Evolutionary conservation across 2,113 vertebrate species (phyloP), one percentile per base, ranked within the genome.

Genomic region (Peromyscus californicus): DNA sequence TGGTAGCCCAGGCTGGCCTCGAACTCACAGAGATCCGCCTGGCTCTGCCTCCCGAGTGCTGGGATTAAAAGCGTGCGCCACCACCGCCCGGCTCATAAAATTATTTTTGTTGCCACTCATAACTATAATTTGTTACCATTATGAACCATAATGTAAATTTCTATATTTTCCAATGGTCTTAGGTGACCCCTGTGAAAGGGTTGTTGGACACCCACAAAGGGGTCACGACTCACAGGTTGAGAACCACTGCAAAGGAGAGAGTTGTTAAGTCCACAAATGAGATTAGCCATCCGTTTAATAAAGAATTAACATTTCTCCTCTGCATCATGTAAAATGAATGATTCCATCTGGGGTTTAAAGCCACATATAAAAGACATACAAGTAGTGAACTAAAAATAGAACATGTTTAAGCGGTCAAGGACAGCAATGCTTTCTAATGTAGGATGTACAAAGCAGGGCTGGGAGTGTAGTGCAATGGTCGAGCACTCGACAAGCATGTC

Each of bases 371-470:
- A 79, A 33, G 59, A 48, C n/a, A 89, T n/a, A 33, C 29, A 78
- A n/a, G 19, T 26, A 78, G 42, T 51, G 84, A 85, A 42, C 61
- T 42, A 57, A 91, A 90, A 96, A 74, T 21, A 94, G 45, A 82
- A 33, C 16, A 17, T 78, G 39, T 86, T 54, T 74, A 9, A 78
- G 9, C 57, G 9, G 67, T 70, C 24, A 88, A 24, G 67, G 69
- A 84, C 48, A 51, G 13, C 29, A 78, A 51, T 93, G 54, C 39
- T 88, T 91, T 82, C 57, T 87, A 19, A 88, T 39, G 19, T 51
- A 70, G 89, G 16, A 96, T 89, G 69, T 21, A 42, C 59, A 70
- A 88, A 59, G 19, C 24, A 59, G 75, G 80, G 13, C 3, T 31
- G 82, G 61, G 0, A 29, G n/a, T 1, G 16, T 29, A 17, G 59